These are phyloP conservation scores for Drosophila ustulata DNA, from an alignment of 2,888 invertebrate genomes.

Conservation along the genomic window DNA sequence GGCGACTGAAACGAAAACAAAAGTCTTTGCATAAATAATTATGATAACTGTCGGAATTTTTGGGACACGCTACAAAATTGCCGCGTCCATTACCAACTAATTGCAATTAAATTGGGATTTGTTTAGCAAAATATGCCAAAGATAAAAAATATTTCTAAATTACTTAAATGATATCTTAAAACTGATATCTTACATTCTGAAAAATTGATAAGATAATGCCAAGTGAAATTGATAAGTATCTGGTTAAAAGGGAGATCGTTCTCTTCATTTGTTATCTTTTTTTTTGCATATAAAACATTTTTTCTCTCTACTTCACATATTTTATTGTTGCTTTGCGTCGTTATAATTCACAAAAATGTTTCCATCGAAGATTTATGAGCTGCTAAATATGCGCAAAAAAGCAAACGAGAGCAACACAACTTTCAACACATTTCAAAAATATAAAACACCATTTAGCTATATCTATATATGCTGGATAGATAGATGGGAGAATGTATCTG, in stretches of 20 bases:
- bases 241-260: no score
- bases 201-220: no score
- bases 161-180: background rate
- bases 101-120: conserved; percentile 51
- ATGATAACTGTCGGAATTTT: conserved; percentile 74
- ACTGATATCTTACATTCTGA: background rate
- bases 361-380: conserved; percentile 82
- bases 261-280: background rate
- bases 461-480: conserved; percentile 16
- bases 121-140: conserved; percentile 21
- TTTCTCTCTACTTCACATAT: background rate
- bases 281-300: background rate
- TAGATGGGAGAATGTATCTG: conserved; percentile 13
- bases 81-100: conserved; percentile 32
- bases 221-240: no score
- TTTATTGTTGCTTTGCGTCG: conserved; percentile 48
- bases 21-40: conserved; percentile 77
- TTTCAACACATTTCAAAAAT: conserved; percentile 47
- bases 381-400: conserved; percentile 72
- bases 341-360: conserved; percentile 74
- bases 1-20: conserved; percentile 28
- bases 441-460: conserved; percentile 61
- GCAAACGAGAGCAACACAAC: conserved; percentile 3
- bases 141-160: conserved; percentile 8
- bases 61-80: conserved; percentile 38